These are phyloP conservation scores for Dicyrtomina minuta DNA, from an alignment of 2,888 invertebrate genomes.

Conservation along the genomic window DNA sequence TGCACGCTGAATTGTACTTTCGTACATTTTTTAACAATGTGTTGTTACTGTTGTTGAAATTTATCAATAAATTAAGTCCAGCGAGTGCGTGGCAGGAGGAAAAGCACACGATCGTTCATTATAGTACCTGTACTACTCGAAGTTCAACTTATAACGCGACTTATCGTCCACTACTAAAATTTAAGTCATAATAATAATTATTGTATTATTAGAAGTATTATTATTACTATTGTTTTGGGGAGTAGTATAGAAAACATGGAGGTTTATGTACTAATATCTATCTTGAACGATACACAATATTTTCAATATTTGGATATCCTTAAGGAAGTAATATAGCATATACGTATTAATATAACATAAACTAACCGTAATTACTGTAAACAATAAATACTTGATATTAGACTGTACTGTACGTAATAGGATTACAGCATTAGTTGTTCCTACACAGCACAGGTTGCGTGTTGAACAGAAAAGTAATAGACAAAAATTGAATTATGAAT, in stretches of 20 bases:
- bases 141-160: not conserved
- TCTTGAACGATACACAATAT: not conserved
- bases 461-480: not conserved
- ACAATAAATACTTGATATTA: slow-evolving; percentile 26
- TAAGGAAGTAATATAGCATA: not conserved
- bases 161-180: not conserved
- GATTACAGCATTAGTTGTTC: not conserved
- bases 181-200: not conserved
- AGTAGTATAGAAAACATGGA: no score
- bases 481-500: slow-evolving; percentile 12
- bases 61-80: slow-evolving; percentile 19
- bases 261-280: not conserved
- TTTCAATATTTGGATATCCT: not conserved
- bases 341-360: not conserved
- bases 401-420: not conserved
- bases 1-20: no score
- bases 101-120: not conserved
- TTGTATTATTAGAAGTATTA: not conserved
- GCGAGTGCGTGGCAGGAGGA: not conserved
- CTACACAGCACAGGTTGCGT: not conserved
- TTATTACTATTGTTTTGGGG: not conserved
- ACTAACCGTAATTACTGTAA: slow-evolving; percentile 16
- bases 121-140: slow-evolving; percentile 11
- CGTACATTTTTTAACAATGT: no score
- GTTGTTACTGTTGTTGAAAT: not conserved